Base-by-base conservation (phyloP, 1,140 invertebrate species). In the Semibalanus balanoides region DNA sequence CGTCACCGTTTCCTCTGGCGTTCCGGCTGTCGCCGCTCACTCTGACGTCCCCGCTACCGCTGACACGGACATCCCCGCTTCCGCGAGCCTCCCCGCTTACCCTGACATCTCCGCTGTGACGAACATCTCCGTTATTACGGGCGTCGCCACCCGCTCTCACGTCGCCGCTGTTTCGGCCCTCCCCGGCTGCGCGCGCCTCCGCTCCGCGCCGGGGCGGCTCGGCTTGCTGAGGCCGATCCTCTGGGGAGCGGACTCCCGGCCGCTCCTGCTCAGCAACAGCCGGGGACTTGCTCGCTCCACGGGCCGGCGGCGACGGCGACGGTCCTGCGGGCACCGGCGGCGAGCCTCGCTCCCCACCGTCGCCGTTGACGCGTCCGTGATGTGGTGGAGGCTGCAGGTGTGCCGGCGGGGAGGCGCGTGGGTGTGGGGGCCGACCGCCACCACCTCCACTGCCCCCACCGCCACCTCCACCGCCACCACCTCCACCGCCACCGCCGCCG, bases 271-370 rank as follows among this genome's bases (percentile, higher is more conserved):
- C 40, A 17, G 35, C 35, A 7, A 25, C 51, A 1, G 51, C 74
- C 70, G 69, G 73, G 73, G 79, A 79, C 73, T 80, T 76, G 22
- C 74, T 43, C 71, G 77, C 31, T 81, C 81, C 31, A 83, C 83
- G 27, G 83, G 81, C 76, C 85, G 83, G 75, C 83, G 81, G 75
- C 84, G 86, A 76, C 83, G 82, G 75, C 83, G 83, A 11, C 85
- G 82, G 78, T 84, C 84, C 30, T 51, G 78, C 35, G 74, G 31
- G 31, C 31, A 73, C 70, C 74, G 30, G 78, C 31, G 79, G 77
- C 64, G 76, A 77, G 79, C 51, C 80, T 78, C 22, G 76, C 75
- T 30, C 71, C 78, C 3, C n/a, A 31, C 73, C 74, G 77, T 11
- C 71, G 74, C 71, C 80, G 76, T 30, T 74, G 76, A 51, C 78